Conservation (phyloP, 2,888 invertebrate species). For the Seladonia tumulorum region DNA sequence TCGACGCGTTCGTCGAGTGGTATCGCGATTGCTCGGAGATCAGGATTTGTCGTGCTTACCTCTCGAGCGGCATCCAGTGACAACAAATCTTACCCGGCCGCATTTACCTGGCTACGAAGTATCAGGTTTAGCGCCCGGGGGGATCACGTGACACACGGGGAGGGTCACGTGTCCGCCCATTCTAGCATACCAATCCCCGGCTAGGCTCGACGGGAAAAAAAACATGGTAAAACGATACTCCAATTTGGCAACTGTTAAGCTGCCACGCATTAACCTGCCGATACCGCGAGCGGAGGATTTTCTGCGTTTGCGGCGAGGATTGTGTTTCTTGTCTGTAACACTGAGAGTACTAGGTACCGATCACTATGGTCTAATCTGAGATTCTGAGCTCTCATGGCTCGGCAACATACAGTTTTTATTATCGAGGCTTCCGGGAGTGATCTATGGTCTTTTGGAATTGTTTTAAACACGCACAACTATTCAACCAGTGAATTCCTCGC, state of each 20-base stretch:
- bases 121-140: conserved; percentile 54
- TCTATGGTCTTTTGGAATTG: neutral
- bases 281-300: neutral
- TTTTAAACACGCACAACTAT: no score
- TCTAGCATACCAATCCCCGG: neutral
- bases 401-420: neutral
- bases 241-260: conserved; percentile 11
- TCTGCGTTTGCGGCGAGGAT: neutral
- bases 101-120: conserved; percentile 49
- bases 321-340: neutral
- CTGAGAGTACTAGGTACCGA: neutral
- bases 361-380: neutral
- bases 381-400: neutral
- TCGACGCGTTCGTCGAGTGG: conserved; percentile 47
- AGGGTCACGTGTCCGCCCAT: neutral
- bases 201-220: neutral
- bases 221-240: conserved; percentile 8
- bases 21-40: conserved; percentile 42
- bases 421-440: neutral
- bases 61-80: conserved; percentile 38
- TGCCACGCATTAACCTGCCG: neutral
- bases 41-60: conserved; percentile 60
- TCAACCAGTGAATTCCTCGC: no score
- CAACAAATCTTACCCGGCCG: conserved; percentile 62
- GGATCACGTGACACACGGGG: conserved; percentile 26